Conservation (phyloP, 2,888 invertebrate species). For the Disparrhopalites patrizii region DNA sequence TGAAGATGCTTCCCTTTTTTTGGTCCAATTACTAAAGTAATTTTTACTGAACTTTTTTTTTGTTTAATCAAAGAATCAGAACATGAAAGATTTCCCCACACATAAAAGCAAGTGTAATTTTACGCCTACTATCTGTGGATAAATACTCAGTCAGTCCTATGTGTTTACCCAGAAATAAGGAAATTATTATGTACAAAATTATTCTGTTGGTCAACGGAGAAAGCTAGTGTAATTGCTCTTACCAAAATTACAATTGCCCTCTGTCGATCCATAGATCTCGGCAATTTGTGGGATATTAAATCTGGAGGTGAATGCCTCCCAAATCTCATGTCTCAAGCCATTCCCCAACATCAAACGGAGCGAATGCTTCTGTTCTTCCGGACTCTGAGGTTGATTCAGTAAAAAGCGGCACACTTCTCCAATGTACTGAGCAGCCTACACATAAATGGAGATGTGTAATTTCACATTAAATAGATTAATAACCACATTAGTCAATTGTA, state of each 20-base stretch:
- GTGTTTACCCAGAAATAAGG: too few relatives aligned
- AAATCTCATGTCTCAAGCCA: slow-evolving; percentile 88
- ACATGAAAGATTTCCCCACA: not conserved
- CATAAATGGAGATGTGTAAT: too few relatives aligned
- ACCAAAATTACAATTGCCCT: slow-evolving; percentile 66
- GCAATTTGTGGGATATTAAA: slow-evolving; percentile 78
- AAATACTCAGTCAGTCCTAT: not conserved
- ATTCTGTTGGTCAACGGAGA: not conserved
- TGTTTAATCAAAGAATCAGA: too few relatives aligned
- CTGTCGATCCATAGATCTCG: slow-evolving; percentile 96
- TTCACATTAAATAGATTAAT: too few relatives aligned
- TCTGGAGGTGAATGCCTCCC: slow-evolving; percentile 80
- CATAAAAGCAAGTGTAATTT: not conserved
- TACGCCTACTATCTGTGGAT: not conserved
- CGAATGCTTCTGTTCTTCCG: slow-evolving; percentile 67
- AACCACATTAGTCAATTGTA: too few relatives aligned
- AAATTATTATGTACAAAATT: not conserved
- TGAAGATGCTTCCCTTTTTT: too few relatives aligned
- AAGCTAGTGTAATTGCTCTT: too few relatives aligned
- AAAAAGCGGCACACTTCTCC: slow-evolving; percentile 89
- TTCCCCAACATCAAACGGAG: slow-evolving; percentile 86
- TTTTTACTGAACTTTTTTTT: too few relatives aligned
- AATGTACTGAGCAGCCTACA: slow-evolving; percentile 77
- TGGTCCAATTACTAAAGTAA: too few relatives aligned
- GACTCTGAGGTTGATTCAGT: slow-evolving; percentile 66